phyloP scores from a whole-genome alignment of 2,113 vertebrate species.

The cattle (Bos taurus) region DNA sequence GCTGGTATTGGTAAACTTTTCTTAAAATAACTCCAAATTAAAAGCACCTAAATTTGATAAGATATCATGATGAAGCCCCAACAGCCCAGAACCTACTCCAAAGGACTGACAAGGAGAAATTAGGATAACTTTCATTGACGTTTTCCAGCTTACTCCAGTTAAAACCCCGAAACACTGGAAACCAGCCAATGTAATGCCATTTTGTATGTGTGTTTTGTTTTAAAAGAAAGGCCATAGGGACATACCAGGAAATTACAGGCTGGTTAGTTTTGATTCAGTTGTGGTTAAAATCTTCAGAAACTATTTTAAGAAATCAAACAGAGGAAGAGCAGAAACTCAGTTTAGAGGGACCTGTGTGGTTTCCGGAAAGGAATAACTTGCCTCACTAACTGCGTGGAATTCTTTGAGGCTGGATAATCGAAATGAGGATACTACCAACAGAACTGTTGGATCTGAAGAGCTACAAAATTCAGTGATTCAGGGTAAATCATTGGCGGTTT shows the following conservation, averaged over 20 bases:
- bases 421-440: conserved; percentile 7
- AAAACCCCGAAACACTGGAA: conserved; percentile 53
- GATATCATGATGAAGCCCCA: not conserved
- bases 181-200: conserved; percentile 48
- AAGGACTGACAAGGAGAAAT: not conserved
- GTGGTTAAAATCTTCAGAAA: conserved; percentile 73
- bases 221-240: conserved; percentile 66
- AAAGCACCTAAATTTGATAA: not conserved
- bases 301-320: conserved; percentile 68
- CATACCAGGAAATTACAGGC: conserved; percentile 73
- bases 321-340: conserved; percentile 58
- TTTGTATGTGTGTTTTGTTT: conserved; percentile 58
- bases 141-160: conserved; percentile 33
- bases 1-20: not conserved
- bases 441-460: not conserved
- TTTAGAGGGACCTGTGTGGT: conserved; percentile 1
- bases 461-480: not conserved
- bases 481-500: not conserved
- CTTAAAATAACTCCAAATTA: not conserved
- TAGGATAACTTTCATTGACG: not conserved
- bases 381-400: conserved; percentile 54
- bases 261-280: conserved; percentile 75
- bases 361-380: conserved; percentile 53
- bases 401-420: conserved; percentile 38
- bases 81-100: not conserved